Conservation (phyloP, 2,113 vertebrate species). For the Promerops cafer region DNA sequence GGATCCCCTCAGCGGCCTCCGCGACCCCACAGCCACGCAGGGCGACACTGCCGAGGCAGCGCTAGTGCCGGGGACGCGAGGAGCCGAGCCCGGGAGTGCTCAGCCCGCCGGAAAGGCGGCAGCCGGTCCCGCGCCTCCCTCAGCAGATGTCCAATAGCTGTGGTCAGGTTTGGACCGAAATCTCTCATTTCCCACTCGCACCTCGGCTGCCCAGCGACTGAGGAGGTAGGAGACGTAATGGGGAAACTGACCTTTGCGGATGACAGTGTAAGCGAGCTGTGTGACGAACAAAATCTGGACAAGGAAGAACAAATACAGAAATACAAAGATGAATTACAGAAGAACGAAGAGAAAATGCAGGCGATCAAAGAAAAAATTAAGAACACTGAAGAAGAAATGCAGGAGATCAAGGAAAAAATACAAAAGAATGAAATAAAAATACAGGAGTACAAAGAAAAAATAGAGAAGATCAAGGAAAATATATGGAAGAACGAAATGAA, state of each 20-base stretch:
- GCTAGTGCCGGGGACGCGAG: accelerated
- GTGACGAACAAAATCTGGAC: no score
- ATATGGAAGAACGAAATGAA: background rate
- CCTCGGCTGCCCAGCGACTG: background rate
- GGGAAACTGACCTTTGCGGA: background rate
- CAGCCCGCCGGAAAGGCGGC: background rate
- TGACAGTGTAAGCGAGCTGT: accelerated
- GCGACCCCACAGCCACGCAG: background rate
- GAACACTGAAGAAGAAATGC: background rate
- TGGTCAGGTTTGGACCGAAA: background rate
- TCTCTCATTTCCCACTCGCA: accelerated
- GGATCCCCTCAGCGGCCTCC: background rate
- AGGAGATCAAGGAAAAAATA: background rate
- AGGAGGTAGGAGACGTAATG: background rate
- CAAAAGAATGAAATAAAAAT: background rate
- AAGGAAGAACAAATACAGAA: background rate
- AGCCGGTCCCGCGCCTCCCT: accelerated
- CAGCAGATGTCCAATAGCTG: accelerated
- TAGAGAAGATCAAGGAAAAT: background rate
- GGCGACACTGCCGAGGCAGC: background rate
- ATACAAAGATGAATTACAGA: background rate
- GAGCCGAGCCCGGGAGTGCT: background rate
- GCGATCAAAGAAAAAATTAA: background rate
- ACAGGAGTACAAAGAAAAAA: background rate
- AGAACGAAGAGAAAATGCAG: background rate